Percentiles rank a stretch among this genome's conserved stretches.
phyloP scores from a whole-genome alignment of 2,888 invertebrate genomes.

The Seladonia tumulorum region DNA sequence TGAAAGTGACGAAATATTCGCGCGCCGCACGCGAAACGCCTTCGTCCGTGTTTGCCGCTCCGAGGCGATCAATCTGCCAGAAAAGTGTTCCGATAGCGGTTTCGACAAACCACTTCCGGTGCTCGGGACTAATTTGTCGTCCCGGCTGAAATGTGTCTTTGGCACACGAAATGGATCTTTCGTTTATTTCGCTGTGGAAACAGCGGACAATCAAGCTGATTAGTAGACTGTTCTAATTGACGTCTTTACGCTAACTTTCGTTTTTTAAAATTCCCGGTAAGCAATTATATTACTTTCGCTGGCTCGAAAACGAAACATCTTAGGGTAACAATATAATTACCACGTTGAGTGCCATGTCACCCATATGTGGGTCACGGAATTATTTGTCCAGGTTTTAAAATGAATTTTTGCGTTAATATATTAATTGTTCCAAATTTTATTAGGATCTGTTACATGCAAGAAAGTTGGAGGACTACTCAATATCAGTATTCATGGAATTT shows the following conservation, averaged over 20 bases:
- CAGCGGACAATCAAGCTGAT: neutral
- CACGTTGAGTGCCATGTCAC: no score
- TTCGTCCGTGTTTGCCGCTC: slow-evolving; percentile 5
- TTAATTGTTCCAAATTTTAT: no score
- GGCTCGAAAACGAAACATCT: no score
- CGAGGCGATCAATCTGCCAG: neutral
- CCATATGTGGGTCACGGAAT: no score
- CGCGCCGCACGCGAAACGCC: slow-evolving; percentile 6
- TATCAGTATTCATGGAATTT: no score
- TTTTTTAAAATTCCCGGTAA: neutral
- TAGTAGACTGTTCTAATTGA: neutral
- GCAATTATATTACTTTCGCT: no score
- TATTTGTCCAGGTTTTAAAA: no score
- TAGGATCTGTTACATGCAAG: no score
- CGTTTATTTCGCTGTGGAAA: no score
- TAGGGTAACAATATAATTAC: no score
- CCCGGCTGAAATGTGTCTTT: neutral
- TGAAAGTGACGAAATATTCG: slow-evolving; percentile 42
- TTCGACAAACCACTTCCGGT: slow-evolving; percentile 4
- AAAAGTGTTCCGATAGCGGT: neutral
- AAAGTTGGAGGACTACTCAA: no score
- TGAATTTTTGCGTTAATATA: no score
- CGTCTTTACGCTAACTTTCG: neutral
- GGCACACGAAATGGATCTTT: neutral
- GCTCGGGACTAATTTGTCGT: neutral